Percentiles rank a stretch among this genome's conserved stretches.
Conservation (phyloP, 1,140 invertebrate species). For the Zophobas morio region DNA sequence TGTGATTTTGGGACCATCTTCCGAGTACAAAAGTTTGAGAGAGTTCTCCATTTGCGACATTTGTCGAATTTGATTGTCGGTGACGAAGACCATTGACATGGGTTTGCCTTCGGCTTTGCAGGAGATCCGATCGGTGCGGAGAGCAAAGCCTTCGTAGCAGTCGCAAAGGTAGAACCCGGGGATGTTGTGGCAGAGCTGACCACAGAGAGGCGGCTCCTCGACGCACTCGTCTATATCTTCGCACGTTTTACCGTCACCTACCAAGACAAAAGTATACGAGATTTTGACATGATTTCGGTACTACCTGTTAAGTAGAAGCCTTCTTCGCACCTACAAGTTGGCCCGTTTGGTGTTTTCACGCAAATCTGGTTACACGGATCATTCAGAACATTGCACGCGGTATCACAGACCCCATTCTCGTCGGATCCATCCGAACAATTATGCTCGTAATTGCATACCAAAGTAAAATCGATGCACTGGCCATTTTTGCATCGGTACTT, state of each 20-base stretch:
- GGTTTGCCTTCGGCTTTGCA: conserved; percentile 78
- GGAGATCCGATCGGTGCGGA: conserved; percentile 77
- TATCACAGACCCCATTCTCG: conserved; percentile 63
- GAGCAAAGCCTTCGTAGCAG: conserved; percentile 82
- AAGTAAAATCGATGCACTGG: conserved; percentile 74
- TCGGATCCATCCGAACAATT: conserved; percentile 77
- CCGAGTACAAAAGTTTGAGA: conserved; percentile 65
- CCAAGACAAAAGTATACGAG: too few species aligned
- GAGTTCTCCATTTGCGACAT: conserved; percentile 65
- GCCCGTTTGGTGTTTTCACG: conserved; percentile 77
- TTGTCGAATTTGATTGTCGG: conserved; percentile 70
- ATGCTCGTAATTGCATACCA: conserved; percentile 77
- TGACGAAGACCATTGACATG: conserved; percentile 69
- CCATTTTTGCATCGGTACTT: conserved; percentile 75
- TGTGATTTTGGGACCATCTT: conserved; percentile 67
- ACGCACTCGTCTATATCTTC: conserved; percentile 82
- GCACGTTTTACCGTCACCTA: conserved; percentile 70
- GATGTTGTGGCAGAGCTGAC: conserved; percentile 68
- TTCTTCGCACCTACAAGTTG: conserved; percentile 77
- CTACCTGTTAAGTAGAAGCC: conserved; percentile 71
- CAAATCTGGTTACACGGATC: conserved; percentile 76
- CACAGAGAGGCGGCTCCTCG: conserved; percentile 65
- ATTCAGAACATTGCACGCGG: conserved; percentile 72
- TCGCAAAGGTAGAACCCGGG: conserved; percentile 74
- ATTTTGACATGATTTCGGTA: background rate